Evolutionary conservation across 2,888 invertebrate genomes (phyloP), one percentile per base, ranked within the genome.

Genomic region (Pachymerium ferrugineum): DNA sequence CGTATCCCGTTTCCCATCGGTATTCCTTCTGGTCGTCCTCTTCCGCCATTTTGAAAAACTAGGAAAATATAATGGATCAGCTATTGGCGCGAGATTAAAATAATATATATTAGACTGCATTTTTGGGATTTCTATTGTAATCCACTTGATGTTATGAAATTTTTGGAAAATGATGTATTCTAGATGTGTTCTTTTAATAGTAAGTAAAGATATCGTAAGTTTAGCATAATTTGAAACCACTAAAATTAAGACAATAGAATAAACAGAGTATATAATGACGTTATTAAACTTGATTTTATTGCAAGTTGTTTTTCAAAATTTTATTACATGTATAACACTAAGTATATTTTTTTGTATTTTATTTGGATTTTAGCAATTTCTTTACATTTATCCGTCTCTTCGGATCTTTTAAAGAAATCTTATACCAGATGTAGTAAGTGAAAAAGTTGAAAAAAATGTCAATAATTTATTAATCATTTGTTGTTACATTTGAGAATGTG

Each of bases 1-100:
- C 95, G 82, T 95, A 95, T 78, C 94, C 95, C 72, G 93, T 93
- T 83, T 95, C 94, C 95, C 95, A 95, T 73, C 94, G 88, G 81
- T 95, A 95, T 82, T 94, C 94, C 80, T 93, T 93, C 29, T 88
- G 87, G 82, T 93, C 92, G 69, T 91, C 92, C 76, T 92, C 93
- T 75, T 92, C 74, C n/a, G 87, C 89, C 90, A 90, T 90, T 33
- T 73, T 70, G 35, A 70, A 6, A 38, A 1, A 0, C 38, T 10
- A 16, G 38, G 16, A 38, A n/a, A n/a, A 3, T 38, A 14, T 12
- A 10, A 16, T 38, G n/a, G 5, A 4, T 16, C n/a, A 8, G 5
- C 14, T n/a, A 38, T 16, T 3, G 3, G 6, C 38, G 5, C 38
- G 5, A n/a, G n/a, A n/a, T n/a, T n/a, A n/a, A n/a, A n/a, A n/a